A percentile compares a stretch with the other conserved stretches of the same genome.
Evolutionary conservation across 2,888 invertebrate genomes (phyloP).

Genomic region (Pyrocoelia pectoralis): DNA sequence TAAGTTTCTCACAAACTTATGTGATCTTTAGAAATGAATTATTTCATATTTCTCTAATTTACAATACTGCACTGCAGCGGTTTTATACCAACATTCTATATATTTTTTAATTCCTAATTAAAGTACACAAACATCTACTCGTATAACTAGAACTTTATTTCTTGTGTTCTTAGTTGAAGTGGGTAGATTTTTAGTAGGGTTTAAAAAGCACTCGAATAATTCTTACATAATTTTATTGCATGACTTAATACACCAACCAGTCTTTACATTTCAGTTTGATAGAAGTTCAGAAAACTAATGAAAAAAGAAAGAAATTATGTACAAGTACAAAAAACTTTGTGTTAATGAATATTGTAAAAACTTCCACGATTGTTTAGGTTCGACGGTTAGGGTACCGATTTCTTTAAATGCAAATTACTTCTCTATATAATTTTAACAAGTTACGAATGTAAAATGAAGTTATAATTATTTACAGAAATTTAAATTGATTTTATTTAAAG

Average conservation of each 20-base stretch:
- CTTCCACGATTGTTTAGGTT: neutral
- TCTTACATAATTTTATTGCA: conserved; percentile 13
- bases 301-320: neutral
- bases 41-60: neutral
- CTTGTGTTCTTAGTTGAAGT: conserved; percentile 11
- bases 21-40: neutral
- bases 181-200: conserved; percentile 6
- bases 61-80: neutral
- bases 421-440: too few relatives aligned
- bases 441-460: too few relatives aligned
- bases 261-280: conserved; percentile 10
- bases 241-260: conserved; percentile 1
- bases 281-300: conserved; percentile 4
- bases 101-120: conserved; percentile 8
- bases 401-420: conserved; percentile 1
- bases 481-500: too few relatives aligned
- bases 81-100: neutral
- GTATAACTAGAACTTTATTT: conserved; percentile 10
- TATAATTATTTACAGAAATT: too few relatives aligned
- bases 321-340: conserved; percentile 8
- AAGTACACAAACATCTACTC: conserved; percentile 6
- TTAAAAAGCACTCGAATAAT: conserved; percentile 13
- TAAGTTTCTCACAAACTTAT: neutral
- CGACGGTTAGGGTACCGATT: neutral
- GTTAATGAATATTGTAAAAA: conserved; percentile 1